Evolutionary conservation across 2,888 invertebrate genomes (phyloP).

Genomic region (Conistra vaccinii): DNA sequence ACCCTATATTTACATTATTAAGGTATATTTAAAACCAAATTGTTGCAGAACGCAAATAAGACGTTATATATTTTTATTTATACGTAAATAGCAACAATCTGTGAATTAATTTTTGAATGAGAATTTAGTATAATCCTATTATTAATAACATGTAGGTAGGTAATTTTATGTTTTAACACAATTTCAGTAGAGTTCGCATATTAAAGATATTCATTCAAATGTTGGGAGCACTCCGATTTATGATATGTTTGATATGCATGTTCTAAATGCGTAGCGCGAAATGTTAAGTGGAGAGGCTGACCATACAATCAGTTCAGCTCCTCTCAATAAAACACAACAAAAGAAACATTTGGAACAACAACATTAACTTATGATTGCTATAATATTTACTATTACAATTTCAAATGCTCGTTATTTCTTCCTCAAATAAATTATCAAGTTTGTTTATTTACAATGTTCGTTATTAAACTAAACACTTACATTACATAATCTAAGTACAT

Average conservation of each 20-base stretch:
- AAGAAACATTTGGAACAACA: constrained; percentile 58
- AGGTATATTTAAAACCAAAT: constrained; percentile 44
- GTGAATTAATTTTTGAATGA: constrained; percentile 28
- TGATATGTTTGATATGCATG: constrained; percentile 55
- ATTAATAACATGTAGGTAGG: constrained; percentile 21
- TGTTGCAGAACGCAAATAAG: constrained; percentile 13
- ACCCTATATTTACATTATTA: constrained; percentile 63
- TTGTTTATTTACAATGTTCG: constrained; percentile 76
- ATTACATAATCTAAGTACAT: constrained; percentile 82
- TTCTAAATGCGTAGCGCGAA: constrained; percentile 57
- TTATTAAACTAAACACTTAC: constrained; percentile 79
- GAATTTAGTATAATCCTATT: constrained; percentile 38
- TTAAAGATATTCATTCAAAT: constrained; percentile 15
- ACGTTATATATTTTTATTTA: constrained; percentile 5
- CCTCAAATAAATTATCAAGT: constrained; percentile 70
- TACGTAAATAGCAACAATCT: constrained; percentile 30
- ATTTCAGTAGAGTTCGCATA: constrained; percentile 15
- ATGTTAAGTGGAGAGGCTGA: constrained; percentile 15
- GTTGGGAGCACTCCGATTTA: constrained; percentile 27
- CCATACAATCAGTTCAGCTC: constrained; percentile 23
- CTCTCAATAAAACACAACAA: constrained; percentile 44
- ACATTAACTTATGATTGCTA: constrained; percentile 53
- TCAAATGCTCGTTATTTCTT: constrained; percentile 62
- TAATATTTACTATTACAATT: constrained; percentile 56
- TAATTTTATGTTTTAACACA: constrained; percentile 6